Percentiles rank a stretch among this genome's conserved stretches.
Evolutionary conservation across 2,888 invertebrate genomes (phyloP).

Genomic region (Ormyrus rosae): DNA sequence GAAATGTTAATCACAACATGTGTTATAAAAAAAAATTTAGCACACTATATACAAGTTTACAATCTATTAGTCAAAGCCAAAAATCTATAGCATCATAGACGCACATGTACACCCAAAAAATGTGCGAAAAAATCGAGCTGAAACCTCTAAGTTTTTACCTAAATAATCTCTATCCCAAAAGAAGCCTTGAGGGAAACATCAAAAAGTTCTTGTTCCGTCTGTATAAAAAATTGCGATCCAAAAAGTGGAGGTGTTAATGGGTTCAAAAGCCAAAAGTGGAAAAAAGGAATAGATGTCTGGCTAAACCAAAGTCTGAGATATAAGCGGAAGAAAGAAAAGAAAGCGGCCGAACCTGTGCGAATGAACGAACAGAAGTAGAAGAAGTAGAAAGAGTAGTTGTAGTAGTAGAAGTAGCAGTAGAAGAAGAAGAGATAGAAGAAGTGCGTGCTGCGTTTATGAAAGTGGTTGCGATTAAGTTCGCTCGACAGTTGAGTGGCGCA

Average conservation of each 20-base stretch:
- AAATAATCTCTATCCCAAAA: constrained; percentile 46
- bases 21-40: constrained; percentile 50
- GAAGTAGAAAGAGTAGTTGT: constrained; percentile 52
- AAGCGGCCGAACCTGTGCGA: constrained; percentile 70
- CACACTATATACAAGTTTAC: constrained; percentile 26
- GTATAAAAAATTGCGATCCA: constrained; percentile 30
- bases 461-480: constrained; percentile 49
- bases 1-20: constrained; percentile 53
- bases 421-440: constrained; percentile 57
- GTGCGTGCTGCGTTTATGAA: constrained; percentile 59
- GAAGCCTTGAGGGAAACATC: constrained; percentile 37
- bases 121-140: constrained; percentile 49
- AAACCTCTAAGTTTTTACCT: constrained; percentile 47
- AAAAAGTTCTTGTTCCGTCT: constrained; percentile 43
- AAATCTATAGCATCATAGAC: constrained; percentile 28
- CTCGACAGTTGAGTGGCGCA: constrained; percentile 33
- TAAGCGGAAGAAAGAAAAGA: constrained; percentile 58
- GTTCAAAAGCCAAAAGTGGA: constrained; percentile 28
- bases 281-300: not conserved
- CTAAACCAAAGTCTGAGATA: not conserved
- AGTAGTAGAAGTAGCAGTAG: constrained; percentile 47
- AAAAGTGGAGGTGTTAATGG: not conserved
- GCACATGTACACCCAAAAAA: constrained; percentile 37
- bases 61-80: constrained; percentile 44
- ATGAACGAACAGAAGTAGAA: constrained; percentile 62